These are phyloP conservation scores for Beroe ovata DNA, from an alignment of 37 sponge, comb jelly and placozoan genomes.

Conservation along the genomic window DNA sequence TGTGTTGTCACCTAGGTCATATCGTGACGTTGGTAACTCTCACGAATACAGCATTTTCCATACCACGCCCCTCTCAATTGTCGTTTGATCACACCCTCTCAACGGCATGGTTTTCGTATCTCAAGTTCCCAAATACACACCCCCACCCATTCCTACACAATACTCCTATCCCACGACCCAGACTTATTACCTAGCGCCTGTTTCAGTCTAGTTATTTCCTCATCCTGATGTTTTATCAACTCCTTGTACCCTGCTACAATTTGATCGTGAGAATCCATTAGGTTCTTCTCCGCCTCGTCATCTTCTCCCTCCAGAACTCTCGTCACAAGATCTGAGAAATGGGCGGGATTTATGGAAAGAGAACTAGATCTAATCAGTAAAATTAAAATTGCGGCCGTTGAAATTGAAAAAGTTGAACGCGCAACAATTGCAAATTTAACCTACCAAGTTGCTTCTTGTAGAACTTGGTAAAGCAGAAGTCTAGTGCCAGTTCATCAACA, in stretches of 20 bases:
- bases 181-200: background rate
- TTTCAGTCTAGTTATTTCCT: slow-evolving; percentile 45
- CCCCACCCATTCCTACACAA: background rate
- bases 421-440: background rate
- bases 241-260: slow-evolving; percentile 48
- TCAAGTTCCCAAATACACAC: background rate
- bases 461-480: slow-evolving; percentile 52
- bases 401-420: too few species aligned
- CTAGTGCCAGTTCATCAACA: slow-evolving; percentile 9
- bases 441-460: slow-evolving; percentile 26
- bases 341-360: too few species aligned
- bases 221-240: slow-evolving; percentile 58
- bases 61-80: too few species aligned
- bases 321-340: slow-evolving; percentile 21
- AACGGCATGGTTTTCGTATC: too few species aligned
- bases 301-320: slow-evolving; percentile 34
- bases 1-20: background rate
- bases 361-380: too few species aligned
- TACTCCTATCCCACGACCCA: too few species aligned
- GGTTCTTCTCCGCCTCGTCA: background rate
- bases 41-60: too few species aligned
- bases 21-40: too few species aligned
- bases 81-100: too few species aligned
- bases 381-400: too few species aligned
- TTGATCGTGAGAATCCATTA: slow-evolving; percentile 32